Base-by-base conservation (phyloP, 2,113 vertebrate species). In the Lamprotornis superbus region DNA sequence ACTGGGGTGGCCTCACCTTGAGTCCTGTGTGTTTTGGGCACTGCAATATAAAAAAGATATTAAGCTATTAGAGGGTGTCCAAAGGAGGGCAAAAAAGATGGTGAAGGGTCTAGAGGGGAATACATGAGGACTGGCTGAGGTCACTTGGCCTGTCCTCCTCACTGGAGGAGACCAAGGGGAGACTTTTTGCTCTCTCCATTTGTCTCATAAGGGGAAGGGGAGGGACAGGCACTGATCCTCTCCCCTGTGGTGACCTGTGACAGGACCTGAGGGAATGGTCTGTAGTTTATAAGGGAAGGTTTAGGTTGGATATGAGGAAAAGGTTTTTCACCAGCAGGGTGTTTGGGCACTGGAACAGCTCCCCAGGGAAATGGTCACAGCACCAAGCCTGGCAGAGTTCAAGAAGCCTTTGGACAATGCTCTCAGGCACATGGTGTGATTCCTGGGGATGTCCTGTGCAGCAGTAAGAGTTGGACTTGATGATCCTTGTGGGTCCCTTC, bases 1-100 rank as follows among this genome's bases (percentile, higher is more conserved):
- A 1, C 31, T 73, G 53, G 6, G 9, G 9, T 0, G 0, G 46
- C 14, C 39, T 75, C 39, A 53, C 23, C 25, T 46, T 0, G 0
- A 82, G 20, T 31, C 3, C 6, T 9, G 39, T 15, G 53, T 8
- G 61, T 3, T 61, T 19, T 61, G 55, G 24, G 8, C 0, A 1
- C 4, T 4, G 12, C 4, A 35, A 13, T 2, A 6, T 15, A 13
- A 40, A n/a, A 68, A 46, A 52, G 47, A 5, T 6, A 35, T 22
- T 7, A 10, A 61, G 4, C 30, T 69, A 6, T 46, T 30, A 4
- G 39, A 52, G 22, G 3, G 10, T 10, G 9, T 60, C 24, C 20
- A 61, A 83, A 75, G 8, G 20, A 75, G 17, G 9, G 19, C 28
- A 17, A 25, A 4, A 21, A 47, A 2, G 13, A 12, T 53, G 28